Base-by-base conservation (phyloP, 2,888 invertebrate genomes). In the Diabrotica balteata region DNA sequence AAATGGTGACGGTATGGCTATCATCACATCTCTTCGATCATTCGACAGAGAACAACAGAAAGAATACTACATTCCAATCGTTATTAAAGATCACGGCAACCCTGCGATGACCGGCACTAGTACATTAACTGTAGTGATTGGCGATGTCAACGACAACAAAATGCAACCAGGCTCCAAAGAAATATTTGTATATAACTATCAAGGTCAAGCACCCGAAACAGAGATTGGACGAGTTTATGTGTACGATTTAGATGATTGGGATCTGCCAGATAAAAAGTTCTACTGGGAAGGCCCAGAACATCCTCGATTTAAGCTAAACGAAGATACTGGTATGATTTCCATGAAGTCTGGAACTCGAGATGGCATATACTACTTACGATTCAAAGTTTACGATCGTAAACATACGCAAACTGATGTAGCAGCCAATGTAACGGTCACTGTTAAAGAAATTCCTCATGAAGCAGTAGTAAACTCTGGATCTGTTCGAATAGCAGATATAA, bases 161-260 rank as follows among this genome's bases (percentile, higher is more conserved):
- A 99, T 98, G 96, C 95, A 95, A 81, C 96, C 98, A 0, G 99
- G 98, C 1, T 93, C 94, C 6, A 98, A 98, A 86, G 94, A 97
- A 74, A 96, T 99, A 79, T 94, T 97, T 81, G 96, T 98, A 3
- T 98, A 98, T 85, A 98, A 97, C 85, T 99, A 98, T 78, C 89
- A 94, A 89, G 81, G 80, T 11, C 80, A 80, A 69, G 80, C 81
- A 22, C 81, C 81, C 44, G 80, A 81, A 72, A 81, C 81, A 9
- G 94, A 81, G 73, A 80, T 81, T 45, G 81, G 81, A 93, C 43
- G 95, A 94, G 98, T 98, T 7, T 98, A 97, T 84, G 98, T 98
- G 0, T 95, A 96, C 81, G 99, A 99, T 85, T 86, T 95, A 73
- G 99, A 99, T 84, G 99, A 99, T 83, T 99, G 98, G 98, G 99